A percentile compares a stretch with the other conserved stretches of the same genome.
These are phyloP conservation scores for Bilobella aurantiaca DNA, from an alignment of 1,140 invertebrate species.

Conservation along the genomic window DNA sequence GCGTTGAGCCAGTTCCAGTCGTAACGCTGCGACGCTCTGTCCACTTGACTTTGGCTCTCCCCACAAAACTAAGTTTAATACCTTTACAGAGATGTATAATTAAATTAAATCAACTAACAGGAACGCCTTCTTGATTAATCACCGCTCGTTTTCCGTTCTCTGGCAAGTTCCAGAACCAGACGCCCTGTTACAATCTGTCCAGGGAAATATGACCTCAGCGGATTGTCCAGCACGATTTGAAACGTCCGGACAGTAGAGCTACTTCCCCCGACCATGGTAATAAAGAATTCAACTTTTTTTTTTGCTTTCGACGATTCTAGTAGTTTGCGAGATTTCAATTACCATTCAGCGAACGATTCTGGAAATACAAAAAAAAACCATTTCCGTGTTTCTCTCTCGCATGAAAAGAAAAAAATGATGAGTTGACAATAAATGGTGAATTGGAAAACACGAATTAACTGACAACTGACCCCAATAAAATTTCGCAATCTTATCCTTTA, in stretches of 20 bases:
- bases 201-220: slow-evolving; percentile 9
- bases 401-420: too few relatives aligned
- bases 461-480: too few relatives aligned
- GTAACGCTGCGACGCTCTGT: neutral
- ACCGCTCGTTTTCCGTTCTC: slow-evolving; percentile 8
- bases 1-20: slow-evolving; percentile 2
- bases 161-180: neutral
- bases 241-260: neutral
- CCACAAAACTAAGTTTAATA: slow-evolving; percentile 1
- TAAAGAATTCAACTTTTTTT: too few relatives aligned
- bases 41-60: slow-evolving; percentile 3
- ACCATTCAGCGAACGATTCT: too few relatives aligned
- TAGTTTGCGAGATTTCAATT: too few relatives aligned
- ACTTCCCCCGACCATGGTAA: neutral
- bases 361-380: too few relatives aligned
- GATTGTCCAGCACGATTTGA: slow-evolving; percentile 4
- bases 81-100: slow-evolving; percentile 8
- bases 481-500: too few relatives aligned
- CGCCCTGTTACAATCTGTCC: slow-evolving; percentile 3
- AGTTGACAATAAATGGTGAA: too few relatives aligned
- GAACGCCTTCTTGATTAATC: neutral
- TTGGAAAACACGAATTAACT: too few relatives aligned
- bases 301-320: too few relatives aligned
- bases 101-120: neutral
- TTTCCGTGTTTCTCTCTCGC: too few relatives aligned